Percentiles rank a stretch among this genome's conserved stretches.
Conservation (phyloP, 2,888 invertebrate species). For the Autographa pulchrina region DNA sequence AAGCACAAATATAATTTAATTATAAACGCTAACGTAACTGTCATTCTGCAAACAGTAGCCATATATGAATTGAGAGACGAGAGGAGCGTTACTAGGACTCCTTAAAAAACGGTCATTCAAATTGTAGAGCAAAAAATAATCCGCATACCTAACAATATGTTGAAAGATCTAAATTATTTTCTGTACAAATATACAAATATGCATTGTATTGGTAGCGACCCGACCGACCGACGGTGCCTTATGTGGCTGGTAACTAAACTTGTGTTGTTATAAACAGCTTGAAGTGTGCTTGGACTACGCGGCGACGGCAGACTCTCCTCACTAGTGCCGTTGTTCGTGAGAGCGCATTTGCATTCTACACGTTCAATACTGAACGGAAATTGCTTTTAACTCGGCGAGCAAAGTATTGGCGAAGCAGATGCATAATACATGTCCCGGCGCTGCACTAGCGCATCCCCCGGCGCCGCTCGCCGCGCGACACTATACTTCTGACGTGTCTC, state of each 20-base stretch:
- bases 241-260: not conserved
- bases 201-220: no score
- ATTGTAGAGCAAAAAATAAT: no score
- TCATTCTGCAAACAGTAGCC: not conserved
- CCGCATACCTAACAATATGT: no score
- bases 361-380: not conserved
- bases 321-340: not conserved
- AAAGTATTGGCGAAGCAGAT: not conserved
- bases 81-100: not conserved
- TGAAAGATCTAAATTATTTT: no score
- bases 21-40: not conserved
- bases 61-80: not conserved
- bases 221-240: no score
- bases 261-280: not conserved
- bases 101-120: not conserved
- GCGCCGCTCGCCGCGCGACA: not conserved
- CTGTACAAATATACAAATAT: no score
- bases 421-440: not conserved
- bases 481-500: not conserved
- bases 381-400: not conserved
- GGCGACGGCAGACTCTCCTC: not conserved
- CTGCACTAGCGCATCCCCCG: not conserved
- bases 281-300: no score
- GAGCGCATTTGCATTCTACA: conserved; percentile 6
- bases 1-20: not conserved